Percentiles rank a stretch among this genome's conserved stretches.
Evolutionary conservation across 2,888 invertebrate species (phyloP).

Genomic region (Isoperla grammatica): DNA sequence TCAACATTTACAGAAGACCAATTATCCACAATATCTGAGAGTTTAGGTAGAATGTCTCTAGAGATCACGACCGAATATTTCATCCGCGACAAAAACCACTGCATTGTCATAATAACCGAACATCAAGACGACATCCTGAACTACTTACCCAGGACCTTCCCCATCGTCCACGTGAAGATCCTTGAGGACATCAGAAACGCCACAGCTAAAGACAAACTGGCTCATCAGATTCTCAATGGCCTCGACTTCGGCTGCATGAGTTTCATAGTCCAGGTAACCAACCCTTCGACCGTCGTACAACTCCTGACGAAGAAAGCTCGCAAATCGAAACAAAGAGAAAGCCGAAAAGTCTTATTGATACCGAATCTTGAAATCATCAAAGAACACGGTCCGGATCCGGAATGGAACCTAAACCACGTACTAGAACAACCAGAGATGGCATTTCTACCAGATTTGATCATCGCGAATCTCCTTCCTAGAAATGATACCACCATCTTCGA

Average conservation of each 20-base stretch:
- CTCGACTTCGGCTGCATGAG: constrained; percentile 48
- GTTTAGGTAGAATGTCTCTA: too few species aligned
- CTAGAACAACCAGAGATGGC: constrained; percentile 22
- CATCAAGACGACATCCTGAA: background rate
- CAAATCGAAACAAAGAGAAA: constrained; percentile 44
- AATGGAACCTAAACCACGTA: constrained; percentile 34
- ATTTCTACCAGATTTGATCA: constrained; percentile 19
- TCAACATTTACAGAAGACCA: too few species aligned
- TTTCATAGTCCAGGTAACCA: constrained; percentile 43
- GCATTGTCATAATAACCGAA: constrained; percentile 5
- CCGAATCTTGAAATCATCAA: constrained; percentile 35
- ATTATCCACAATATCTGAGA: too few species aligned
- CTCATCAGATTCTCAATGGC: constrained; percentile 31
- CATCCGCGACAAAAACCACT: background rate
- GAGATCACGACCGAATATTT: too few species aligned
- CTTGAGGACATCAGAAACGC: too few species aligned
- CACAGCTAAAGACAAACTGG: too few species aligned
- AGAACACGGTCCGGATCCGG: constrained; percentile 42
- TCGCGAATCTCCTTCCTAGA: background rate
- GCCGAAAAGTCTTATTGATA: constrained; percentile 46
- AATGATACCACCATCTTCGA: constrained; percentile 39
- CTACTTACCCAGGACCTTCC: background rate
- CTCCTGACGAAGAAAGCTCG: constrained; percentile 45
- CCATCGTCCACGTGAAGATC: constrained; percentile 16
- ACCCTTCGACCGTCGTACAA: constrained; percentile 43